Evolutionary conservation across 2,113 vertebrate species (phyloP), one percentile per base, ranked within the genome.

Genomic region (Leucoraja erinaceus): DNA sequence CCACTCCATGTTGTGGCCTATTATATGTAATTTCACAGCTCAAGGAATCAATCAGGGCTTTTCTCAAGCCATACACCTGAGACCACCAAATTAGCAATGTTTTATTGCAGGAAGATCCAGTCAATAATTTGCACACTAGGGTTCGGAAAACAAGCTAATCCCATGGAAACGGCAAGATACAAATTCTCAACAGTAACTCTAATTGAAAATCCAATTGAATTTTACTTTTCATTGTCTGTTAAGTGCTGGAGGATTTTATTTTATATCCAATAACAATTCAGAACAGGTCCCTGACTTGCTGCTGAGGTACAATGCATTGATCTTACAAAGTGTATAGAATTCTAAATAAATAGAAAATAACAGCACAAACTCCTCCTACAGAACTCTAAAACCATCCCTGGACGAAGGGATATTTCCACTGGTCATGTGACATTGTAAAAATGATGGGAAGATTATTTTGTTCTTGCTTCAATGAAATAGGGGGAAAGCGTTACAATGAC

Each of bases 321-420:
- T 63, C 38, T 63, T 28, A 84, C 81, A 56, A 70, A 90, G 66
- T 31, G 0, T 22, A 90, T 31, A 90, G 54, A 84, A 84, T 72
- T 91, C 14, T 72, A 68, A 91, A 70, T 47, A 91, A 91, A 91
- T 72, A 91, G 88, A 91, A 91, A 11, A 90, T 90, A n/a, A 90
- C 86, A 88, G 83, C n/a, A 88, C 83, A 90, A 68, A 22, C 38
- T 68, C n/a, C 18, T 70, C 66, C 61, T 33, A 20, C n/a, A 33
- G 7, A 90, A 68, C 63, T 90, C 61, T 22, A 33, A 68, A 68
- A 70, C 33, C 86, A 38, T 68, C 63, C 9, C 18, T 16, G 20
- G 63, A 10, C 9, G 4, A 47, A 7, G 56, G 79, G 25, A 59
- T 10, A 84, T 59, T 84, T n/a, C 56, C 81, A 84, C 25, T 61